These are phyloP conservation scores for Camponotus floridanus DNA, from an alignment of 1,140 invertebrate genomes.

Conservation along the genomic window DNA sequence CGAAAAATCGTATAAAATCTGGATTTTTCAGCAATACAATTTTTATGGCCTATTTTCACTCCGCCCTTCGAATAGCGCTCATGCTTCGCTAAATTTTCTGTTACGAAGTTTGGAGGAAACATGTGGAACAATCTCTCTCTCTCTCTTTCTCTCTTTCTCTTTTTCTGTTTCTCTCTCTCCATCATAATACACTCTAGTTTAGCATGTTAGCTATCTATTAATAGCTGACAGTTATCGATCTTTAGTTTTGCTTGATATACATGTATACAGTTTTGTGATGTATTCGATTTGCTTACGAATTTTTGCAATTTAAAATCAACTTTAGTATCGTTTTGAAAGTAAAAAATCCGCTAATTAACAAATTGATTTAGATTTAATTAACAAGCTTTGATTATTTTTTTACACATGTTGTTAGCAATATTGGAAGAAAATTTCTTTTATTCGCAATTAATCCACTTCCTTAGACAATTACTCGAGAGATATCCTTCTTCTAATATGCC, in stretches of 20 bases:
- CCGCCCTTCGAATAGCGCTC: neutral
- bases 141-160: no score
- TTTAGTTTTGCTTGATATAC: neutral
- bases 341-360: neutral
- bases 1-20: slow-evolving; percentile 37
- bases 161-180: neutral
- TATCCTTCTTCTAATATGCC: neutral
- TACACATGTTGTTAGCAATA: neutral
- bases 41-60: neutral
- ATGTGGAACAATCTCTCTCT: neutral
- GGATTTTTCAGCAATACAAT: neutral
- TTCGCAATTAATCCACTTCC: slow-evolving; percentile 34
- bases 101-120: neutral
- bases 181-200: slow-evolving; percentile 2
- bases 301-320: neutral
- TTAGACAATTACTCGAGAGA: slow-evolving; percentile 29
- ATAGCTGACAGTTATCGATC: slow-evolving; percentile 24
- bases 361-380: neutral
- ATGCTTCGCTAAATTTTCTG: neutral
- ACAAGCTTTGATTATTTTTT: neutral
- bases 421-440: neutral
- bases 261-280: neutral
- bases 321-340: neutral
- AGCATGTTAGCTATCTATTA: slow-evolving; percentile 3
- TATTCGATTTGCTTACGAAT: neutral